Conservation (phyloP, 2,888 invertebrate genomes). For the Calameuta idolon region DNA sequence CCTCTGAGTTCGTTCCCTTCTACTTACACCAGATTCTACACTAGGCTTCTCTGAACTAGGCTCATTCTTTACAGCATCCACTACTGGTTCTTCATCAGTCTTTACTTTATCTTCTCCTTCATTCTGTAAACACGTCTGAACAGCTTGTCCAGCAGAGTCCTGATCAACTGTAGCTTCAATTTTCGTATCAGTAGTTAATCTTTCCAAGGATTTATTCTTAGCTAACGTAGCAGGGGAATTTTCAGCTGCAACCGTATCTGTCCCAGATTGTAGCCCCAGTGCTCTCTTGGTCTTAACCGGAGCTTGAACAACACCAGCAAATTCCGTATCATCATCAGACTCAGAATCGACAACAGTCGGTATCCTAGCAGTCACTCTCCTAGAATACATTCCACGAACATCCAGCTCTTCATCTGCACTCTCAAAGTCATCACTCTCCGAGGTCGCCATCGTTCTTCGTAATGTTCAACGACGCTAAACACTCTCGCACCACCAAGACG, state of each 20-base stretch:
- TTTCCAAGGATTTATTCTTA: not conserved
- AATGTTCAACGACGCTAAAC: not conserved
- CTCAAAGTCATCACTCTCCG: slow-evolving; percentile 82
- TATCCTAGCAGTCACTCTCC: slow-evolving; percentile 26
- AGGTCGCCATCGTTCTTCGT: slow-evolving; percentile 72
- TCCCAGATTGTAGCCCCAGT: not conserved
- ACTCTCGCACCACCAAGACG: slow-evolving; percentile 6
- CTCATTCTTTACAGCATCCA: not conserved
- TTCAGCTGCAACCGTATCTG: not conserved
- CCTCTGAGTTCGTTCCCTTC: slow-evolving; percentile 2
- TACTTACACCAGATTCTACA: not conserved
- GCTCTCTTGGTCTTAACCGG: not conserved
- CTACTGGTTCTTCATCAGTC: not conserved
- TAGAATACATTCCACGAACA: slow-evolving; percentile 29
- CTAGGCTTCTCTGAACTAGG: not conserved
- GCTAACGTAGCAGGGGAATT: not conserved
- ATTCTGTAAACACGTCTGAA: not conserved
- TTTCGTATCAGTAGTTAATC: not conserved
- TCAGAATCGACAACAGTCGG: slow-evolving; percentile 56
- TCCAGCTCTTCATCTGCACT: slow-evolving; percentile 80
- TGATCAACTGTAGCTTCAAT: not conserved
- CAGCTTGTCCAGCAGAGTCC: not conserved
- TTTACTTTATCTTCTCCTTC: not conserved
- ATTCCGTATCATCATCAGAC: slow-evolving; percentile 59
- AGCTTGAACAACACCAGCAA: slow-evolving; percentile 35